Conservation (phyloP, 2,113 vertebrate genomes). For the Rattus norvegicus region GRCr8 NC_086020.1:64619001-64619500, state of each 20-base stretch:
- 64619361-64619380: conserved; percentile 44
- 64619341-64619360: neutral
- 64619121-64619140: conserved; percentile 74
- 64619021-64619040: neutral
- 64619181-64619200: conserved; percentile 43
- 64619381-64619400: neutral
- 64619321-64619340: neutral
- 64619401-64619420: neutral
- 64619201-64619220: conserved; percentile 5
- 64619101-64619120: conserved; percentile 75
- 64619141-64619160: conserved; percentile 70
- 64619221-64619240: conserved; percentile 34
- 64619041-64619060: conserved; percentile 69
- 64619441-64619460: neutral
- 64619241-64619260: neutral
- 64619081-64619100: conserved; percentile 69
- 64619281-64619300: neutral
- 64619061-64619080: conserved; percentile 64
- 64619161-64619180: conserved; percentile 53
- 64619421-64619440: neutral
- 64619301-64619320: neutral
- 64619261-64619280: conserved; percentile 45
- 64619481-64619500: neutral
- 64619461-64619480: neutral
- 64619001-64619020: conserved; percentile 43